A percentile compares a stretch with the other conserved stretches of the same genome.
Conservation (phyloP, 1,140 invertebrate genomes). For the Procambarus virginalis region DNA sequence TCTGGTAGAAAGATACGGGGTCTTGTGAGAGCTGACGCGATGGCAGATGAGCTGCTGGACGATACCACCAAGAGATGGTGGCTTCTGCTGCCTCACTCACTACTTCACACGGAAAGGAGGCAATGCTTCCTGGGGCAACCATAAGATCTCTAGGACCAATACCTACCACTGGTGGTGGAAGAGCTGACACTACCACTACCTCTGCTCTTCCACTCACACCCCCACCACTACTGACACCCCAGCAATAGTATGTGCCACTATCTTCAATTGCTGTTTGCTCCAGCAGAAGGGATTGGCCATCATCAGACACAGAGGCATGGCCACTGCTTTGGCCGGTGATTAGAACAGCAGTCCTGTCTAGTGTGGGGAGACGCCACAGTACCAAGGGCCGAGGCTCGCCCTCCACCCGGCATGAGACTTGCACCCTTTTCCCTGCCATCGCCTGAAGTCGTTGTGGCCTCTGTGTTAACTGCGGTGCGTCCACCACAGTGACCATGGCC, state of each 20-base stretch:
- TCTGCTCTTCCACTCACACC: slow-evolving; percentile 39
- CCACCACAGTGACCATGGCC: slow-evolving; percentile 21
- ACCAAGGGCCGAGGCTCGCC: slow-evolving; percentile 59
- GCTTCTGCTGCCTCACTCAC: slow-evolving; percentile 48
- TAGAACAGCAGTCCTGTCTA: slow-evolving; percentile 58
- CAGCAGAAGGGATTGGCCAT: slow-evolving; percentile 18
- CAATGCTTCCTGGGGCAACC: slow-evolving; percentile 46
- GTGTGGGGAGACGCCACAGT: slow-evolving; percentile 64
- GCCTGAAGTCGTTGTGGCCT: slow-evolving; percentile 45
- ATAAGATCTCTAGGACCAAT: slow-evolving; percentile 33
- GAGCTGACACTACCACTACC: slow-evolving; percentile 26
- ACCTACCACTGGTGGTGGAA: slow-evolving; percentile 39
- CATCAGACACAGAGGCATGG: slow-evolving; percentile 29
- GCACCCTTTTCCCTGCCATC: slow-evolving; percentile 24
- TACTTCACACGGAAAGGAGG: slow-evolving; percentile 45
- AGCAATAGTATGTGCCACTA: slow-evolving; percentile 50
- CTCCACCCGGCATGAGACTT: slow-evolving; percentile 54
- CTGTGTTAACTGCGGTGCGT: slow-evolving; percentile 33
- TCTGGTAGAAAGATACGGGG: slow-evolving; percentile 19
- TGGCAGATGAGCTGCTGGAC: slow-evolving; percentile 59
- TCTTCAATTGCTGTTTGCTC: slow-evolving; percentile 26
- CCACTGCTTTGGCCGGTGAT: slow-evolving; percentile 15
- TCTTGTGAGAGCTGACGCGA: slow-evolving; percentile 40
- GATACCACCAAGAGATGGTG: slow-evolving; percentile 56
- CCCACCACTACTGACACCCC: slow-evolving; percentile 50